Percentiles rank a stretch among this genome's conserved stretches.
These are phyloP conservation scores for Orthonyx spaldingii DNA, from an alignment of 2,113 vertebrate species.

Conservation along the genomic window DNA sequence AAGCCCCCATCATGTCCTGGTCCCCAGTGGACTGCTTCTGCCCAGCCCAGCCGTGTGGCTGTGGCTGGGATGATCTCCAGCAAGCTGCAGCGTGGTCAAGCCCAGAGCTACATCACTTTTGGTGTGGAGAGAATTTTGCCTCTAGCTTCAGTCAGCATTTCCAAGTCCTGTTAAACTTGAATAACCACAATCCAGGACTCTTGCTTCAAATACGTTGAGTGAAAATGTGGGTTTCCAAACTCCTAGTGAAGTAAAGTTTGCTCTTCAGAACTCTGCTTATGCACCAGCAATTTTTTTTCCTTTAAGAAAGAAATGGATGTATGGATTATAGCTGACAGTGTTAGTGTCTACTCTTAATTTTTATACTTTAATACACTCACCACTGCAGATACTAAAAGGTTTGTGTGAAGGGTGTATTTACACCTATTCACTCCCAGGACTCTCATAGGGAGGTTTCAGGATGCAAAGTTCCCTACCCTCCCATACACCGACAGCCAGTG, in stretches of 20 bases:
- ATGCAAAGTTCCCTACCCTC: neutral
- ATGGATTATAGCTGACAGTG: neutral
- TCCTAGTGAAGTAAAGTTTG: neutral
- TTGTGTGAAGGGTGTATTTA: neutral
- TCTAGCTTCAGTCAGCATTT: neutral
- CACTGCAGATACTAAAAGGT: neutral
- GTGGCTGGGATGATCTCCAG: neutral
- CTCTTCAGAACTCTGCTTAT: neutral
- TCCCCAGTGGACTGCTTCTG: neutral
- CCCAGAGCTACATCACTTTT: neutral
- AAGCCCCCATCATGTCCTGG: fast-evolving
- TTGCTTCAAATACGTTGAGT: neutral
- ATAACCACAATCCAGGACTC: slow-evolving; percentile 27
- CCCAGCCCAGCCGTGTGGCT: neutral
- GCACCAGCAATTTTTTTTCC: neutral
- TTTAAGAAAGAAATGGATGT: neutral
- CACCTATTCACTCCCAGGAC: neutral
- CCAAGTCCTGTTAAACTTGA: slow-evolving; percentile 35
- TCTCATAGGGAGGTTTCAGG: neutral
- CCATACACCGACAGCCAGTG: neutral
- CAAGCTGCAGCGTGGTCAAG: neutral
- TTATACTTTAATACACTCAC: neutral
- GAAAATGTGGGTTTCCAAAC: neutral
- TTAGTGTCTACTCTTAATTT: neutral
- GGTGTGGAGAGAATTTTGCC: neutral